phyloP scores from a whole-genome alignment of 2,797 vertebrate species.

The Clarias fuscus region DNA sequence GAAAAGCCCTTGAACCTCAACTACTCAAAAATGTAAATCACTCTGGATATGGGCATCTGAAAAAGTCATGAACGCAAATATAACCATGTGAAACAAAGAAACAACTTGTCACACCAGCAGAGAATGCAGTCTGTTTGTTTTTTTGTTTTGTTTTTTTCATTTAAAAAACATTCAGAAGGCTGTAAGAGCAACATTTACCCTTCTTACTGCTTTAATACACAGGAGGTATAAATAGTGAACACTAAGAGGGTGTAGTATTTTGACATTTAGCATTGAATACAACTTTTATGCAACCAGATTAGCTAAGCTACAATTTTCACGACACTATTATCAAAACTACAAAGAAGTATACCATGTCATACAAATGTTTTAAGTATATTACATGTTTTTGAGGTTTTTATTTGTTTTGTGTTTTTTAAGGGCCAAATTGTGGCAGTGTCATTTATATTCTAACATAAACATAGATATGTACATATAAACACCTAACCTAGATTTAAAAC shows the following conservation, averaged over 20 bases:
- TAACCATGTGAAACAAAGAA: too few species aligned
- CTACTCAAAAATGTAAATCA: too few species aligned
- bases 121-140: not conserved
- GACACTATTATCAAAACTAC: not conserved
- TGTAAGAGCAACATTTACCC: not conserved
- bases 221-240: too few species aligned
- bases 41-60: too few species aligned
- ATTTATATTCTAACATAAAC: not conserved
- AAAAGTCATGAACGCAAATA: too few species aligned
- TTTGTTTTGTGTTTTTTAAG: too few species aligned
- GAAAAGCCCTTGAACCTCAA: too few species aligned
- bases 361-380: not conserved
- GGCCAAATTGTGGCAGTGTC: not conserved
- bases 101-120: slow-evolving; percentile 2
- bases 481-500: not conserved
- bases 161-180: not conserved
- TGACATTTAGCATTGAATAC: not conserved
- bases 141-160: too few species aligned
- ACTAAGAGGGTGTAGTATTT: not conserved
- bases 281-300: not conserved
- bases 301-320: not conserved
- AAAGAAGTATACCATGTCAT: not conserved
- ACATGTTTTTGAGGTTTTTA: not conserved
- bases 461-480: not conserved
- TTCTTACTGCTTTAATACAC: not conserved